These are phyloP conservation scores for Heliornis fulica DNA, from an alignment of 2,113 vertebrate genomes.

Conservation along the genomic window DNA sequence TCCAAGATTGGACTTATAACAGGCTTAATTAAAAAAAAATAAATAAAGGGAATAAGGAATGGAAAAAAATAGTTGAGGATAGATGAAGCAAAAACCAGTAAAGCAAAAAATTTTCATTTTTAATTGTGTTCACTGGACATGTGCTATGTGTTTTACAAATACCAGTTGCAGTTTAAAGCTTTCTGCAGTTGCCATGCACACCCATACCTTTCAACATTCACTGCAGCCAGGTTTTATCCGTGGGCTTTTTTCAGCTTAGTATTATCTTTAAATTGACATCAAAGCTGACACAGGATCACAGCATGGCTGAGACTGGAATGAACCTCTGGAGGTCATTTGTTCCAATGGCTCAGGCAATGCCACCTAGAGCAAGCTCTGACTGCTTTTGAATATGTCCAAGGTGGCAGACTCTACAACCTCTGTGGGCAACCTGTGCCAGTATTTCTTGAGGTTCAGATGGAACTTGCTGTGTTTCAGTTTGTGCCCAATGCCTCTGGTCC, in stretches of 20 bases:
- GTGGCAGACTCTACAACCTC: background rate
- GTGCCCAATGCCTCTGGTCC: background rate
- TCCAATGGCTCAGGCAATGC: background rate
- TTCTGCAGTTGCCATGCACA: background rate
- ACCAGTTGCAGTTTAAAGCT: background rate
- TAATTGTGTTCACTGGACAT: background rate
- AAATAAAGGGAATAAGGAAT: accelerated
- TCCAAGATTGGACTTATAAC: accelerated
- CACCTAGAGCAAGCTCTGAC: background rate
- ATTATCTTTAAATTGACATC: background rate
- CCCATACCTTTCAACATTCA: background rate
- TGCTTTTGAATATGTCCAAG: background rate
- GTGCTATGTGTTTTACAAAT: background rate
- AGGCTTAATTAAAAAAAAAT: accelerated
- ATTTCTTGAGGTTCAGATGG: background rate
- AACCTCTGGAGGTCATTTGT: background rate
- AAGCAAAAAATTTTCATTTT: background rate
- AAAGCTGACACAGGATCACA: background rate
- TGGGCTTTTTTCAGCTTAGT: background rate
- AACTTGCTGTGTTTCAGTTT: background rate
- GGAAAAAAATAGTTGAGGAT: background rate
- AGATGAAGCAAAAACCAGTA: background rate
- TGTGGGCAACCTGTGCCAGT: background rate
- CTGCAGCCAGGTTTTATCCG: background rate
- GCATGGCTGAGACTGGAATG: background rate